A percentile compares a stretch with the other conserved stretches of the same genome.
phyloP scores from a whole-genome alignment of 2,888 invertebrate species.

The Drosophila vallismaia region DNA sequence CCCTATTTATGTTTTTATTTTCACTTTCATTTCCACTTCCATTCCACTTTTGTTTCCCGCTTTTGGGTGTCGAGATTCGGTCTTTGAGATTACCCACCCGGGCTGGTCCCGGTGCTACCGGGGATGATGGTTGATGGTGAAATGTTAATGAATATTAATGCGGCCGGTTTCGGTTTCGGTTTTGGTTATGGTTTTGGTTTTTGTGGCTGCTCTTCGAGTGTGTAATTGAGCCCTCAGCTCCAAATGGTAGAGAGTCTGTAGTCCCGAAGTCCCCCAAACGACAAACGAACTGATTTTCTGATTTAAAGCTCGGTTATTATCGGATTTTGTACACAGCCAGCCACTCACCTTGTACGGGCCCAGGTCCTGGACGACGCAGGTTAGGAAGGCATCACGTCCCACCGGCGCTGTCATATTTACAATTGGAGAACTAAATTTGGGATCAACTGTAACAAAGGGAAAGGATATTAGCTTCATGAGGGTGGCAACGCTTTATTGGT shows the following conservation, averaged over 20 bases:
- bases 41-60: conserved; percentile 45
- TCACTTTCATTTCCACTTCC: conserved; percentile 66
- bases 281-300: conserved; percentile 29
- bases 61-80: conserved; percentile 71
- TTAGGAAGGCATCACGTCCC: conserved; percentile 88
- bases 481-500: conserved; percentile 7
- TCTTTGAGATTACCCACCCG: conserved; percentile 69
- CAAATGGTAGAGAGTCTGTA: conserved; percentile 4
- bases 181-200: conserved; percentile 29
- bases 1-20: conserved; percentile 67
- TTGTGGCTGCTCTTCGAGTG: conserved; percentile 75
- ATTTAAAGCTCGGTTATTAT: conserved; percentile 48
- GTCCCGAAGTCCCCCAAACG: not conserved
- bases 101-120: conserved; percentile 18
- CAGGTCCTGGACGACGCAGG: conserved; percentile 88
- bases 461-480: conserved; percentile 2
- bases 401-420: conserved; percentile 88
- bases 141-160: conserved; percentile 79
- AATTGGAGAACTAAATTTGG: conserved; percentile 88
- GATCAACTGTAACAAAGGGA: conserved; percentile 85
- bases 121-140: conserved; percentile 42
- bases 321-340: conserved; percentile 27
- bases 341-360: conserved; percentile 87
- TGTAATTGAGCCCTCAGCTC: conserved; percentile 65
- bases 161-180: conserved; percentile 44